These are phyloP conservation scores for Serripes groenlandicus DNA, from an alignment of 2,888 invertebrate species.

Conservation along the genomic window DNA sequence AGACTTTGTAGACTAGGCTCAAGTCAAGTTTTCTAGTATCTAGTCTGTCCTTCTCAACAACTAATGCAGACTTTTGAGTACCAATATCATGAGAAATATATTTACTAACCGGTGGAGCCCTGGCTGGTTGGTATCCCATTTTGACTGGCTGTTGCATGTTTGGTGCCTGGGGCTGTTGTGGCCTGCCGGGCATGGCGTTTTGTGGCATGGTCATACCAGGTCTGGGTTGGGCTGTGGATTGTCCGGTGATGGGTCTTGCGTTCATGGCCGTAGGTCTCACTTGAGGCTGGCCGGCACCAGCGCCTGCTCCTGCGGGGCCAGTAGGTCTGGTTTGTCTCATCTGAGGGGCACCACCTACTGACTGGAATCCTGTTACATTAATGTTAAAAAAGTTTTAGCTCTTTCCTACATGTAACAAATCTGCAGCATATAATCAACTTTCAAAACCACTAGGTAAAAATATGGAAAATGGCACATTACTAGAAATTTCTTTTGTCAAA, in stretches of 20 bases:
- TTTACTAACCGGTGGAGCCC: not conserved
- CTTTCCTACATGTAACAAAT: too few relatives aligned
- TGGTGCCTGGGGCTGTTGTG: conserved; percentile 62
- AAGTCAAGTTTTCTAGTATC: not conserved
- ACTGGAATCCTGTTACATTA: conserved; percentile 66
- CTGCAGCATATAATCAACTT: too few relatives aligned
- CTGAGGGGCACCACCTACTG: conserved; percentile 65
- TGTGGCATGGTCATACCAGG: conserved; percentile 88
- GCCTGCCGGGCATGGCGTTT: conserved; percentile 64
- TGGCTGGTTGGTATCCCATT: conserved; percentile 58
- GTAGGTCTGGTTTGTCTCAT: conserved; percentile 70
- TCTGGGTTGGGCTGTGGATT: conserved; percentile 88
- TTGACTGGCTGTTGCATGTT: conserved; percentile 61
- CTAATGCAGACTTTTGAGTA: not conserved
- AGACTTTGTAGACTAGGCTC: not conserved
- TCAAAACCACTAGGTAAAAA: too few relatives aligned
- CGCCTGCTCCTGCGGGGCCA: conserved; percentile 69
- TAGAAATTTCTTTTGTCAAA: too few relatives aligned
- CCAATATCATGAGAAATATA: not conserved
- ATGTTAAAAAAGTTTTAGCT: not conserved
- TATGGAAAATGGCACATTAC: too few relatives aligned
- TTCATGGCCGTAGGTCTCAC: conserved; percentile 83
- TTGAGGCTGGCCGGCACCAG: conserved; percentile 63
- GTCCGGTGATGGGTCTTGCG: conserved; percentile 94
- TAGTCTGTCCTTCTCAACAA: not conserved